Evolutionary conservation across 2,797 vertebrate genomes (phyloP).

Genomic region (Neosilurus hyrtlii): DNA sequence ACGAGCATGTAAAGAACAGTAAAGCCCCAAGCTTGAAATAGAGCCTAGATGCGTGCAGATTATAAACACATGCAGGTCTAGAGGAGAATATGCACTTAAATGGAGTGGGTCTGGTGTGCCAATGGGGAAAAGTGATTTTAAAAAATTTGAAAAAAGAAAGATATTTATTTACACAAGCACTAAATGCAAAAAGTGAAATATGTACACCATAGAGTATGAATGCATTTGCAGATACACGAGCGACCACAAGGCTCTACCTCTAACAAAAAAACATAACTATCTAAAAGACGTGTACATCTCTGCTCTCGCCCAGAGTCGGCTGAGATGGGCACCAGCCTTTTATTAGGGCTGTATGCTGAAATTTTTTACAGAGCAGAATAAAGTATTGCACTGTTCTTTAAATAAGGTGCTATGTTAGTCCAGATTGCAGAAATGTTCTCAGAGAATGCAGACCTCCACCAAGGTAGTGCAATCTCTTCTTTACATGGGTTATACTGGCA

Average conservation of each 20-base stretch:
- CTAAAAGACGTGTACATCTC: conserved; percentile 47
- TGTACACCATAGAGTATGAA: not conserved
- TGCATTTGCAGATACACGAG: not conserved
- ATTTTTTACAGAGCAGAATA: conserved; percentile 63
- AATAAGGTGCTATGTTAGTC: not conserved
- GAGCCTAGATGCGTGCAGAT: conserved; percentile 31
- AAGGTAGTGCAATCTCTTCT: no score
- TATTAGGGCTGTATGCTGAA: conserved; percentile 52
- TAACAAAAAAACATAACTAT: not conserved
- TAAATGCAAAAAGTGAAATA: not conserved
- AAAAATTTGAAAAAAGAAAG: not conserved
- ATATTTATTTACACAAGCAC: conserved; percentile 1
- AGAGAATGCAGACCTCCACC: no score
- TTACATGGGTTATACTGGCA: no score
- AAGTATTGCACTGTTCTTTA: conserved; percentile 58
- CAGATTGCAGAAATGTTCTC: no score
- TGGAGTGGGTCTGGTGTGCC: conserved; percentile 4
- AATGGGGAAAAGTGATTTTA: conserved; percentile 15
- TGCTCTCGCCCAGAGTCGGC: no score
- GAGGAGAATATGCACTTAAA: conserved; percentile 3
- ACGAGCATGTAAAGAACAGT: conserved; percentile 24
- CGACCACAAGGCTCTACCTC: not conserved
- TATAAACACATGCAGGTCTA: conserved; percentile 39
- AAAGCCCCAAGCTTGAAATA: not conserved
- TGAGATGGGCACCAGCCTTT: conserved; percentile 9